phyloP scores from a whole-genome alignment of 2,888 invertebrate genomes.

The Pyrrhia umbra region DNA sequence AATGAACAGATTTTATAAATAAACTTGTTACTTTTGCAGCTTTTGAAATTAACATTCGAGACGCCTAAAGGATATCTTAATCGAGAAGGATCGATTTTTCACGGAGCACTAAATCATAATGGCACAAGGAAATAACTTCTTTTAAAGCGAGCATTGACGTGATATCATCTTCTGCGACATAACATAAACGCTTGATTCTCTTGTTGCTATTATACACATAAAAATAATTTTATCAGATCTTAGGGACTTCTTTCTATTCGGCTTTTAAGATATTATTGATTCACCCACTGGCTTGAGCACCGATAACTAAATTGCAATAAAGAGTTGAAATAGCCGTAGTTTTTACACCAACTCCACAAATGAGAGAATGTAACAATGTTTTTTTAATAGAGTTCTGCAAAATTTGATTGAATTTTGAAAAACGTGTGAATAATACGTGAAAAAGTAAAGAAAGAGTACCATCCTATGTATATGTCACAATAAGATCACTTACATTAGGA shows the following conservation, averaged over 20 bases:
- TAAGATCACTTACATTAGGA: neutral
- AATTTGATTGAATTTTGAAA: too few species aligned
- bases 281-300: conserved; percentile 56
- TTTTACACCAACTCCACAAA: conserved; percentile 20
- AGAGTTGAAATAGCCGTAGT: conserved; percentile 61
- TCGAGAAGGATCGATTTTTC: conserved; percentile 2
- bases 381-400: neutral
- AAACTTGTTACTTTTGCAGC: conserved; percentile 23
- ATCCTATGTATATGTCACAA: too few species aligned
- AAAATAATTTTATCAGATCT: conserved; percentile 61
- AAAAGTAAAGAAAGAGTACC: too few species aligned
- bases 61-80: conserved; percentile 15
- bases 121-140: conserved; percentile 14
- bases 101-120: conserved; percentile 10
- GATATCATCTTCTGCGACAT: neutral
- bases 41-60: conserved; percentile 14
- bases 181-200: conserved; percentile 10
- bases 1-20: conserved; percentile 41
- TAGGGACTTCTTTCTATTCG: neutral
- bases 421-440: too few species aligned
- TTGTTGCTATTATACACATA: conserved; percentile 13
- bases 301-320: conserved; percentile 66
- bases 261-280: neutral
- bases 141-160: neutral
- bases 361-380: conserved; percentile 2